These are phyloP conservation scores for Zele albiditarsus DNA, from an alignment of 2,888 invertebrate genomes.

Conservation along the genomic window DNA sequence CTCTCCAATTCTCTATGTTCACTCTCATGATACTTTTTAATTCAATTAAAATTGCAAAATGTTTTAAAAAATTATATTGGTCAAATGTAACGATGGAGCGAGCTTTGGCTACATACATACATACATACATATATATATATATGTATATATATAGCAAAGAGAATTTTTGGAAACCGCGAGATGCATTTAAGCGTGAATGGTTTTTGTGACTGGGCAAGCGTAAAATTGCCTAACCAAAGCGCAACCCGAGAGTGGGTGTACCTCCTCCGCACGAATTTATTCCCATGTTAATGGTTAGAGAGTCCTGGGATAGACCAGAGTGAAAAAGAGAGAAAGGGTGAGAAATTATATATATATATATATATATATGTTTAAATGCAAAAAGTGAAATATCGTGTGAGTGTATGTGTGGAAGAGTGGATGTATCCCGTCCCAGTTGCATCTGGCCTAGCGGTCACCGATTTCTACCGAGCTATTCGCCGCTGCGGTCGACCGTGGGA, in stretches of 20 bases:
- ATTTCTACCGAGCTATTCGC: conserved; percentile 67
- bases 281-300: conserved; percentile 47
- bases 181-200: conserved; percentile 71
- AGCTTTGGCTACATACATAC: neutral
- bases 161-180: conserved; percentile 40
- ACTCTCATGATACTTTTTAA: neutral
- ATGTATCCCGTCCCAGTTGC: conserved; percentile 24
- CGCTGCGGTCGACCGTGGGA: conserved; percentile 64
- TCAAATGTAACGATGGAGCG: neutral
- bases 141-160: conserved; percentile 9
- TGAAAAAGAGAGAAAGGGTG: conserved; percentile 16
- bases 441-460: conserved; percentile 49
- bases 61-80: neutral
- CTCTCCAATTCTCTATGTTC: neutral
- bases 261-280: conserved; percentile 54
- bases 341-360: conserved; percentile 24
- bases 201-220: conserved; percentile 72
- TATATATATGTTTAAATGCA: neutral
- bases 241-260: conserved; percentile 24
- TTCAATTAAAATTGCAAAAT: neutral
- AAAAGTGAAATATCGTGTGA: neutral
- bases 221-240: conserved; percentile 71
- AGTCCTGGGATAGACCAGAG: conserved; percentile 24
- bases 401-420: neutral
- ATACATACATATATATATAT: neutral